Conservation (phyloP, 2,113 vertebrate species). For the Emberiza fucata region DNA sequence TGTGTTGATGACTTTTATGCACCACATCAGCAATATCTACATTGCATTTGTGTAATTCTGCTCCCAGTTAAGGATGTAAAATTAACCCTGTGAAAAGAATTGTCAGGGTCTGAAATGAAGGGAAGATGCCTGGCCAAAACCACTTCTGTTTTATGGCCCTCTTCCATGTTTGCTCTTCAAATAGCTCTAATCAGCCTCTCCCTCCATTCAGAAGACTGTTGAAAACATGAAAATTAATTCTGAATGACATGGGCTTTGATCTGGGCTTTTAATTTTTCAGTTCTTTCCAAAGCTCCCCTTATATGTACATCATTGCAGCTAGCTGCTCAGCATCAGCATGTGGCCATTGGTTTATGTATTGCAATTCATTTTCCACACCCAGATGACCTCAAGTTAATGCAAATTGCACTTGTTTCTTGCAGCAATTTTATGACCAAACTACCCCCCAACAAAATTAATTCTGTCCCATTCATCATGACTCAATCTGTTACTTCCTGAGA, state of each 20-base stretch:
- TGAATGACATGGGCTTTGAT: not conserved
- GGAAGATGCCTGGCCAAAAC: not conserved
- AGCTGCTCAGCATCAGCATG: not conserved
- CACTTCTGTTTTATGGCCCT: not conserved
- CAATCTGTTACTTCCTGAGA: not conserved
- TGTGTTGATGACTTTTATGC: not conserved
- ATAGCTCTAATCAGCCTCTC: not conserved
- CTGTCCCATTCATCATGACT: not conserved
- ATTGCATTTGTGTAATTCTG: not conserved
- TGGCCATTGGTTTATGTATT: not conserved
- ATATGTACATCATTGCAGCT: not conserved
- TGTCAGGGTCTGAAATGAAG: not conserved
- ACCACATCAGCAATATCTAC: not conserved
- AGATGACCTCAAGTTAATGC: not conserved
- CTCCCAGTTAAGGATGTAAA: not conserved
- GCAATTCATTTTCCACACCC: not conserved
- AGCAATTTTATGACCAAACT: not conserved
- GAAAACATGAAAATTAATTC: slow-evolving; percentile 25
- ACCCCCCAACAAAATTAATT: not conserved
- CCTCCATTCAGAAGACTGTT: not conserved
- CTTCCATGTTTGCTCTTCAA: slow-evolving; percentile 1
- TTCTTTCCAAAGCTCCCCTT: not conserved
- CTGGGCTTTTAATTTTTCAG: not conserved
- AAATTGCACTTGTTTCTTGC: slow-evolving; percentile 6
- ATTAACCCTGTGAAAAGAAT: not conserved